Evolutionary conservation across 2,888 invertebrate species (phyloP).

Genomic region (Stratiomys singularior): DNA sequence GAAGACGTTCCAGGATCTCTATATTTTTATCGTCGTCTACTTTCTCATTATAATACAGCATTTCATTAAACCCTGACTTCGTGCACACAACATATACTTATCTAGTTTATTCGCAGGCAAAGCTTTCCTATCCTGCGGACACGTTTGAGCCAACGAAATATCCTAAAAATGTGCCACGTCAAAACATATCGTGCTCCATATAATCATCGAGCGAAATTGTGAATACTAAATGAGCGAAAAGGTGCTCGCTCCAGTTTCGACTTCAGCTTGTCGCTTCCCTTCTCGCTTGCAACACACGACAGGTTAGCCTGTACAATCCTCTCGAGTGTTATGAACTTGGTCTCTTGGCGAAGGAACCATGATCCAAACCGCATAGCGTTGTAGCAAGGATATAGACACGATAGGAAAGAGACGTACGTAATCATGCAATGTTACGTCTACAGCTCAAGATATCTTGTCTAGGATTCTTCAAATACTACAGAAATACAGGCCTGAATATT

Average conservation of each 20-base stretch:
- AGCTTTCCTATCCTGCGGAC: no score
- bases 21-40: no score
- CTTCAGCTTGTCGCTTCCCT: not conserved
- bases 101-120: no score
- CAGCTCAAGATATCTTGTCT: not conserved
- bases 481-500: not conserved
- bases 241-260: not conserved
- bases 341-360: not conserved
- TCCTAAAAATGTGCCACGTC: not conserved
- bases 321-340: not conserved
- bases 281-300: no score
- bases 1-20: no score
- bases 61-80: no score
- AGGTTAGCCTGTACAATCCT: not conserved
- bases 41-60: no score
- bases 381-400: not conserved
- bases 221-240: not conserved
- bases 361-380: not conserved
- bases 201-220: slow-evolving; percentile 10
- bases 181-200: slow-evolving; percentile 23
- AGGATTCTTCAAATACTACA: not conserved
- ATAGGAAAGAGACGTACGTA: not conserved
- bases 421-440: not conserved
- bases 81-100: no score
- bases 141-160: not conserved